Evolutionary conservation across 1,140 invertebrate species (phyloP).

Genomic region (Oedothorax gibbosus): DNA sequence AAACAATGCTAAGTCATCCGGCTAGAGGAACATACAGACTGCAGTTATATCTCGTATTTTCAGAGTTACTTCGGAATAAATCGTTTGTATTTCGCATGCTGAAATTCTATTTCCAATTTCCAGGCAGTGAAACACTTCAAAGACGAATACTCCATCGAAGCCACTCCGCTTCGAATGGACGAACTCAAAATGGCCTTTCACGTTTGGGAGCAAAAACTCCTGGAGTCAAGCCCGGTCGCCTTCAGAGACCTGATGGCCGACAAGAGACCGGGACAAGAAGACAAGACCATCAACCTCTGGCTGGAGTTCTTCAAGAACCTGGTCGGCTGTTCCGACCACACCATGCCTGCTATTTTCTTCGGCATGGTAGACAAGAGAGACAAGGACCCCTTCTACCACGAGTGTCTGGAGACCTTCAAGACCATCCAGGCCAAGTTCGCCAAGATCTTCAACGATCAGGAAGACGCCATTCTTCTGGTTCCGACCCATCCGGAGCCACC

Average conservation of each 20-base stretch:
- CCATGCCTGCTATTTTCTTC: conserved; percentile 69
- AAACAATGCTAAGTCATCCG: no score
- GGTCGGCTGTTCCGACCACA: conserved; percentile 40
- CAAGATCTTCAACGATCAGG: conserved; percentile 65
- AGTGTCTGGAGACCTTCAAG: conserved; percentile 70
- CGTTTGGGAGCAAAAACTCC: conserved; percentile 26
- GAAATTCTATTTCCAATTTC: no score
- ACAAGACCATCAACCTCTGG: neutral
- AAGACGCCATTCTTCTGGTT: conserved; percentile 86
- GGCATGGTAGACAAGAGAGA: conserved; percentile 74
- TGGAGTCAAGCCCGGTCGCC: neutral
- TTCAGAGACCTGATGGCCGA: neutral
- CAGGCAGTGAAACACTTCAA: conserved; percentile 43
- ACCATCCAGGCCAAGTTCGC: conserved; percentile 20
- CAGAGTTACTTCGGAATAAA: no score
- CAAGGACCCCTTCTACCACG: conserved; percentile 67
- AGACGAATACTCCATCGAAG: conserved; percentile 7
- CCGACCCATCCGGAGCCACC: conserved; percentile 85
- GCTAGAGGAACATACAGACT: no score
- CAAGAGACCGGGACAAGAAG: neutral
- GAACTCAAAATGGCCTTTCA: conserved; percentile 7
- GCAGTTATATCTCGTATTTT: no score
- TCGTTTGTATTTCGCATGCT: no score
- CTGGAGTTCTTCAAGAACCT: conserved; percentile 65
- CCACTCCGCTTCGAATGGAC: neutral